Base-by-base conservation (phyloP, 1,140 invertebrate genomes). In the Tribolium madens region DNA sequence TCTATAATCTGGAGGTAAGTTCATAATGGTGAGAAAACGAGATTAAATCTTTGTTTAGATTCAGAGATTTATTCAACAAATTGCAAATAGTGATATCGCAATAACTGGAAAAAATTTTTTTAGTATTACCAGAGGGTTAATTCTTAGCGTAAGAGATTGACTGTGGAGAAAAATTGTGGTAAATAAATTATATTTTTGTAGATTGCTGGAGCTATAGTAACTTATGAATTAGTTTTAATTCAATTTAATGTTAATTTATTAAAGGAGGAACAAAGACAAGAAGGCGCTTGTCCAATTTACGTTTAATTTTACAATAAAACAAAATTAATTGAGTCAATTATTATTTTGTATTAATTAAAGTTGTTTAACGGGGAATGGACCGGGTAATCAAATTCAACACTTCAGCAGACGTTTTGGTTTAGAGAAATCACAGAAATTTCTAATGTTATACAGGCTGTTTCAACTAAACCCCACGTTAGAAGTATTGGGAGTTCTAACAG, bases 61-160 rank as follows among this genome's bases (percentile, higher is more conserved):
- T n/a, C 87, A 89, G 78, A 88, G 91, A 78, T 89, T 93, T 48
- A 86, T 89, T 18, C 86, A 86, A 9, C 91, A 93, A 84, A 84
- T 92, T 4, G 87, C 87, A 0, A 87, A 88, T 12, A 90, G 91
- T 77, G 86, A 84, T 13, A 87, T 92, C 0, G 89, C 89, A 17
- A 82, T 93, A n/a, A 91, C 90, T 3, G 92, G 91, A 15, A 89
- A 89, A 86, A 90, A 91, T 12, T 89, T 92, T 68, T 93, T 91
- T 76, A 88, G 87, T 5, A 86, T 93, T 6, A 90, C 90, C 1
- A 87, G 91, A 42, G 87, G 88, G 21, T 85, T 92, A 7, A 86
- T 91, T 77, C 84, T 92, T 68, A 89, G 90, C 57, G 91, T 92
- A 87, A 87, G 46, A 57, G 2, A 21, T 60, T 18, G 3, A 26